Conservation (phyloP, 1,140 invertebrate species). For the Eriosoma lanigerum region DNA sequence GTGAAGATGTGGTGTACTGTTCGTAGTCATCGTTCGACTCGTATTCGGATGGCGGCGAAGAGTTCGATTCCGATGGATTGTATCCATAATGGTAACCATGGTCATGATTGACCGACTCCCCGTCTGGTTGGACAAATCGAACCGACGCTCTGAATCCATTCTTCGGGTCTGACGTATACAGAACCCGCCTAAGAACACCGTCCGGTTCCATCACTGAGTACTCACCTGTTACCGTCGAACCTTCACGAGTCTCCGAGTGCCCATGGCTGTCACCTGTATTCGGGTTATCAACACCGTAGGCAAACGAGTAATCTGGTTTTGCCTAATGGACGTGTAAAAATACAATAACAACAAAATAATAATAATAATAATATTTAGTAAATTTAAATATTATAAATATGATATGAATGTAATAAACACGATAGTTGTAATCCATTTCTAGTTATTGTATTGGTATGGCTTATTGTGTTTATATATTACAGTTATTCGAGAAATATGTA, state of each 20-base stretch:
- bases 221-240: slow-evolving; percentile 69
- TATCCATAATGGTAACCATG: slow-evolving; percentile 55
- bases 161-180: slow-evolving; percentile 56
- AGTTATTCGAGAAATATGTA: too few species aligned
- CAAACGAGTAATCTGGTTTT: slow-evolving; percentile 63
- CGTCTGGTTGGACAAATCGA: slow-evolving; percentile 50
- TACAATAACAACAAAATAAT: too few species aligned
- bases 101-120: slow-evolving; percentile 41
- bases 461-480: too few species aligned
- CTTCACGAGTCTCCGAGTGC: slow-evolving; percentile 69
- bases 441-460: too few species aligned
- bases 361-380: too few species aligned
- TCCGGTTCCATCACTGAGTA: slow-evolving; percentile 64
- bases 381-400: too few species aligned
- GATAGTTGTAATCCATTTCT: too few species aligned
- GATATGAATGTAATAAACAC: too few species aligned
- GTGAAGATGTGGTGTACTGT: not conserved
- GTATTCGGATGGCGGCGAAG: not conserved
- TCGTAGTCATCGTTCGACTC: not conserved
- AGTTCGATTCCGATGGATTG: not conserved
- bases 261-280: slow-evolving; percentile 70
- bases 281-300: slow-evolving; percentile 71
- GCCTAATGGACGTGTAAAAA: slow-evolving; percentile 34
- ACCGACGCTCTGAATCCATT: slow-evolving; percentile 55
- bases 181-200: slow-evolving; percentile 57